These are phyloP conservation scores for Drosophila sp. DNA, from an alignment of 1,140 invertebrate species.

Conservation along the genomic window DNA sequence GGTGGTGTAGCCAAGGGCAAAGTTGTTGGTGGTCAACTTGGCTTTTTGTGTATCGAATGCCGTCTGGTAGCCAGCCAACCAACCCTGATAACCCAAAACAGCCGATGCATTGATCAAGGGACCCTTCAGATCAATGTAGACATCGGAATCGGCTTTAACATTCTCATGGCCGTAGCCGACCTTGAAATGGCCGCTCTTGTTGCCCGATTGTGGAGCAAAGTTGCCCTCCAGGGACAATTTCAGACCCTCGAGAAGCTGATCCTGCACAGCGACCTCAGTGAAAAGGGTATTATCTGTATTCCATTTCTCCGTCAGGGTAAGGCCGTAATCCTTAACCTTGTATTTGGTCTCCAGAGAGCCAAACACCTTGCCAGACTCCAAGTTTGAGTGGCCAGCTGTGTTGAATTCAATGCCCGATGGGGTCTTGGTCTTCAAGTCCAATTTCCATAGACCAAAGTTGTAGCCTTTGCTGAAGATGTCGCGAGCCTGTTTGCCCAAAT, in stretches of 20 bases:
- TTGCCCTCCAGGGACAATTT: slow-evolving; percentile 95
- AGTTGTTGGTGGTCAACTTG: slow-evolving; percentile 96
- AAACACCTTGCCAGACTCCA: slow-evolving; percentile 94
- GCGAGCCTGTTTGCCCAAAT: slow-evolving; percentile 97
- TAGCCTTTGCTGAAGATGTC: slow-evolving; percentile 99
- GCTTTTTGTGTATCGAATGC: slow-evolving; percentile 95
- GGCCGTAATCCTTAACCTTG: slow-evolving; percentile 94
- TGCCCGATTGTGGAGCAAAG: slow-evolving; percentile 96
- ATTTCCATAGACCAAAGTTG: slow-evolving; percentile 96
- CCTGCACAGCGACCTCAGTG: slow-evolving; percentile 95
- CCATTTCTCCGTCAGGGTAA: slow-evolving; percentile 99
- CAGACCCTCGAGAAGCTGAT: slow-evolving; percentile 95
- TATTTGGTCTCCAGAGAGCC: slow-evolving; percentile 98
- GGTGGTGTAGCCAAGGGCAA: slow-evolving; percentile 95
- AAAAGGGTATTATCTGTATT: slow-evolving; percentile 98
- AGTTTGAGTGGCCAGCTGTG: slow-evolving; percentile 93
- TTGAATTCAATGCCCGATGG: slow-evolving; percentile 95
- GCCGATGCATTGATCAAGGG: slow-evolving; percentile 92
- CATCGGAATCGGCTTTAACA: slow-evolving; percentile 93
- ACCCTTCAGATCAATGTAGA: slow-evolving; percentile 93
- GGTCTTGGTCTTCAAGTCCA: slow-evolving; percentile 97
- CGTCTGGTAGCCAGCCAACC: slow-evolving; percentile 95
- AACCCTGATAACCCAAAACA: slow-evolving; percentile 95
- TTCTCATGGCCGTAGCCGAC: slow-evolving; percentile 94
- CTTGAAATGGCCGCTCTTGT: slow-evolving; percentile 95